Base-by-base conservation (phyloP, 2,888 invertebrate species). In the Eugnorisma glareosa region DNA sequence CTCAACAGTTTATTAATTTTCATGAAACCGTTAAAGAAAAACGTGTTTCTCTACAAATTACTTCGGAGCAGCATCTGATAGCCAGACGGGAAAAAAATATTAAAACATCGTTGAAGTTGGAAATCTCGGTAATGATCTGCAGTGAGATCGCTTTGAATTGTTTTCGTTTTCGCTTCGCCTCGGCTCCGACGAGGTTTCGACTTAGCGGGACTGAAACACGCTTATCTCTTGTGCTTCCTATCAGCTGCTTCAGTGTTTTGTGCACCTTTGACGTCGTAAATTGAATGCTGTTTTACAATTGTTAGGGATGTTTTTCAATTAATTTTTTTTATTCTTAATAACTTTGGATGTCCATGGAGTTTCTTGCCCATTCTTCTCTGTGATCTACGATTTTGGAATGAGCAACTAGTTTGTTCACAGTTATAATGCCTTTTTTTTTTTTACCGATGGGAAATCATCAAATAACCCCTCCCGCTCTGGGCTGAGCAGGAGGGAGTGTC, bases 51-150 rank as follows among this genome's bases (percentile, higher is more conserved):
- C 87, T 90, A 90, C 90, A 92, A 92, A 92, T 92, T 91, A 91
- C 91, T 88, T 84, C 81, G 83, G 84, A 78, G 73, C 86, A 90
- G 86, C 89, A 88, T 91, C 91, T 89, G 92, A 92, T 91, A 91
- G 89, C 87, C 80, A 87, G 90, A 90, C 88, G 88, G 88, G 90
- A 91, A 92, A 93, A 81, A 92, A 91, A 83, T 77, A 85, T 91
- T 92, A 91, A 92, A 92, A 91, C 91, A 89, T 89, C 89, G 89
- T 90, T 87, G 88, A 90, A 91, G 91, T 91, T 92, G 90, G 89
- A 93, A 92, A 94, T 93, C 91, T 87, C 91, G 89, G 92, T 94
- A 94, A 94, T 94, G 94, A 94, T 94, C 93, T 93, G 90, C 90
- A 87, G 91, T 83, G 89, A 89, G 89, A 93, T 92, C 91, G 93